Percentiles rank a stretch among this genome's conserved stretches.
These are phyloP conservation scores for Lasioglossum vierecki DNA, from an alignment of 2,888 invertebrate species.

Conservation along the genomic window DNA sequence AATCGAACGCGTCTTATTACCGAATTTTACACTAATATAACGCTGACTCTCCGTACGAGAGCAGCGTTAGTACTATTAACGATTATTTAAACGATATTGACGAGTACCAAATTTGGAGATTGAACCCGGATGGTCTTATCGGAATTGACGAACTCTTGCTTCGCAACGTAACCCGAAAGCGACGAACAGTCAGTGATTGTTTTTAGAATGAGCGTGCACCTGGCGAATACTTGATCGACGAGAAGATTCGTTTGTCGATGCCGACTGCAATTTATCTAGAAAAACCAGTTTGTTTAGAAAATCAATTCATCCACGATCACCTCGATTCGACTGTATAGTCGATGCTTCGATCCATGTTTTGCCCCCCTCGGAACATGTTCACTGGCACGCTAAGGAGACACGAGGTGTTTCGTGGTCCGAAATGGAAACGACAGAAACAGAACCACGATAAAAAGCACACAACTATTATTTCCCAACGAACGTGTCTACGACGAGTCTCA, in stretches of 20 bases:
- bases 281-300: not conserved
- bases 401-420: not conserved
- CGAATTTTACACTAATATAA: not conserved
- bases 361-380: slow-evolving; percentile 16
- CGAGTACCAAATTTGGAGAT: not conserved
- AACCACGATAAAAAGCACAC: not conserved
- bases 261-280: too few species aligned
- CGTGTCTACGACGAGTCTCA: slow-evolving; percentile 29
- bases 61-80: not conserved
- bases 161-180: not conserved
- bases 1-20: slow-evolving; percentile 1
- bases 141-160: not conserved
- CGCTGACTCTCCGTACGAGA: not conserved
- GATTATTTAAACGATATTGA: not conserved
- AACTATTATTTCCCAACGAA: not conserved
- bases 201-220: not conserved
- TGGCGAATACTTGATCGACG: not conserved
- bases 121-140: not conserved
- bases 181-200: not conserved
- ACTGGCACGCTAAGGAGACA: not conserved
- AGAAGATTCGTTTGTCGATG: not conserved
- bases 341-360: not conserved
- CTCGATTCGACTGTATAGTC: not conserved
- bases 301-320: too few species aligned
- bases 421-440: not conserved